Conservation (phyloP, 2,113 vertebrate species). For the Eretmochelys imbricata region DNA sequence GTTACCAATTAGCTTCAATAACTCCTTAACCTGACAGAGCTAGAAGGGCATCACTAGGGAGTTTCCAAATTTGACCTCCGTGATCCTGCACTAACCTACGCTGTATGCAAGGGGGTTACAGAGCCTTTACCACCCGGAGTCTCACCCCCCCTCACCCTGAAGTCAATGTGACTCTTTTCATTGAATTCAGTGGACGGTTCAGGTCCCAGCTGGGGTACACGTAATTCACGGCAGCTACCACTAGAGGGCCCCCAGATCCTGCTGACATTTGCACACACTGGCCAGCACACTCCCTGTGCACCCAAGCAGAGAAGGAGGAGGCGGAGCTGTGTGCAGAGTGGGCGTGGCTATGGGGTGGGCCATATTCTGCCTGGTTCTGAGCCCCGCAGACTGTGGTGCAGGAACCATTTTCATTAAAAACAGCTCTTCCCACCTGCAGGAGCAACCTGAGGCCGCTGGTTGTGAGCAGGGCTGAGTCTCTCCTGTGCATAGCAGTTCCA, state of each 20-base stretch:
- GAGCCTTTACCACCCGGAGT: too few relatives aligned
- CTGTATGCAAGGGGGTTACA: background rate
- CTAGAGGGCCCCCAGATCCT: background rate
- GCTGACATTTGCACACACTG: background rate
- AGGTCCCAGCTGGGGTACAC: background rate
- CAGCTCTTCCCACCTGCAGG: too few relatives aligned
- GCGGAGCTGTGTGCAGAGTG: background rate
- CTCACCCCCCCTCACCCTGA: too few relatives aligned
- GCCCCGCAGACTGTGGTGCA: background rate
- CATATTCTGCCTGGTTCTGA: background rate
- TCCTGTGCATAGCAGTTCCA: background rate
- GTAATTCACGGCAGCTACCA: background rate
- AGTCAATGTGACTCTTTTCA: background rate
- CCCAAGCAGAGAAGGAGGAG: background rate
- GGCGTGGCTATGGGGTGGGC: background rate
- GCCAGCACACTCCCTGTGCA: background rate
- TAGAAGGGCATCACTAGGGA: too few relatives aligned
- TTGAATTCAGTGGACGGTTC: background rate
- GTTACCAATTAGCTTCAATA: background rate
- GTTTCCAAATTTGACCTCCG: too few relatives aligned
- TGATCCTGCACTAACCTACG: background rate
- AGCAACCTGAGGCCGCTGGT: too few relatives aligned
- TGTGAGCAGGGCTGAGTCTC: background rate
- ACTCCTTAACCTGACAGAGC: too few relatives aligned
- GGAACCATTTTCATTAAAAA: too few relatives aligned